These are phyloP conservation scores for Phyllostomus discolor DNA, from an alignment of 2,113 vertebrate genomes.

Conservation along the genomic window DNA sequence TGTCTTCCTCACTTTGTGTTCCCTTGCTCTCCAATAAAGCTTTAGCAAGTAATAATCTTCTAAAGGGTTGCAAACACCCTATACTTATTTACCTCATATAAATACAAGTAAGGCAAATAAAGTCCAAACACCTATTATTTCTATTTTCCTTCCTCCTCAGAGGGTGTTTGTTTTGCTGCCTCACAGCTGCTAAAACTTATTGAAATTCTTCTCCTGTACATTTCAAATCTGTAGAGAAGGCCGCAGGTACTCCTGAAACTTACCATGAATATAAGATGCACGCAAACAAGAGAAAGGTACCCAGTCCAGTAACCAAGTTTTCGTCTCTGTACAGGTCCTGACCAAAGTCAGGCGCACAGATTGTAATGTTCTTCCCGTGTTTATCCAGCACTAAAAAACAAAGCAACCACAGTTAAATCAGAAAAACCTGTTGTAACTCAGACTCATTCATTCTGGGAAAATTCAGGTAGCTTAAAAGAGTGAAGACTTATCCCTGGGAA, in stretches of 20 bases:
- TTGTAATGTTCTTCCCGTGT: constrained; percentile 86
- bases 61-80: not conserved
- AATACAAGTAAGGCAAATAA: not conserved
- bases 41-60: not conserved
- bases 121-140: not conserved
- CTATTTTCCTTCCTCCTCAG: not conserved
- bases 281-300: constrained; percentile 87
- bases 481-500: not conserved
- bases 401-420: not conserved
- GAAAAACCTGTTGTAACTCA: not conserved
- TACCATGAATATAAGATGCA: constrained; percentile 97
- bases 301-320: constrained; percentile 88
- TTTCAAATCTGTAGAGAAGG: not conserved
- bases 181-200: not conserved
- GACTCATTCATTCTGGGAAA: not conserved
- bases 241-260: constrained; percentile 42
- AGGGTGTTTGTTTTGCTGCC: not conserved
- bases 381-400: constrained; percentile 77
- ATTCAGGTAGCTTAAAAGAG: not conserved
- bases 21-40: not conserved
- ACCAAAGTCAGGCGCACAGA: constrained; percentile 89
- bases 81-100: not conserved
- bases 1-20: not conserved
- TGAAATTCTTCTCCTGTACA: not conserved
- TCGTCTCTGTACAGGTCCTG: constrained; percentile 87